Percentiles rank a stretch among this genome's conserved stretches.
Evolutionary conservation across 1,140 invertebrate species (phyloP).

Genomic region (Metopolophium dirhodum): DNA sequence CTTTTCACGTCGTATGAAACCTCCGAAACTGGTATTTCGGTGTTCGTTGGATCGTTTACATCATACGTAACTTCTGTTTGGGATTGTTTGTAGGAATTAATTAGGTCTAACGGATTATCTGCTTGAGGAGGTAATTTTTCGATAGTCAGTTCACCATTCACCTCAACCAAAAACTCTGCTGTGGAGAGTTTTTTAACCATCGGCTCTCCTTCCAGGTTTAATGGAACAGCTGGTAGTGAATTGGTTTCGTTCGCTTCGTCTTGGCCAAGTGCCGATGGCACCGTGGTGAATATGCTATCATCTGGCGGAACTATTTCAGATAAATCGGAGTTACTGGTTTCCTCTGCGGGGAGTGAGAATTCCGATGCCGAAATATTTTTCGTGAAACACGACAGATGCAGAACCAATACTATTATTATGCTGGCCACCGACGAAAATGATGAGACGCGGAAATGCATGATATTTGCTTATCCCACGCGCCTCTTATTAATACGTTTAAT

Average conservation of each 20-base stretch:
- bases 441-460: conserved; percentile 11
- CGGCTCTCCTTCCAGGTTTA: neutral
- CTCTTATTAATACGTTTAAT: neutral
- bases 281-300: neutral
- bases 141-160: no score
- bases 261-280: neutral
- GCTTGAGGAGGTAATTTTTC: neutral
- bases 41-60: neutral
- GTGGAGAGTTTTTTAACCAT: neutral
- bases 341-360: neutral
- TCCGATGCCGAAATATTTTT: neutral
- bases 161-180: neutral
- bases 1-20: neutral
- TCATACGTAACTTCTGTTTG: neutral
- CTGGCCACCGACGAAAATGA: neutral
- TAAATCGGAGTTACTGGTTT: neutral
- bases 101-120: neutral
- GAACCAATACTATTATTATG: neutral
- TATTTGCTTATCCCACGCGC: neutral
- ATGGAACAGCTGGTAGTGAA: no score
- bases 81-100: neutral
- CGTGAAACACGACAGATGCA: neutral
- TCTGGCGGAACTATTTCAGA: neutral
- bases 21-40: neutral
- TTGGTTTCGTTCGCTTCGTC: no score